Conservation (phyloP, 2,797 vertebrate genomes). For the Saxicola maurus region DNA sequence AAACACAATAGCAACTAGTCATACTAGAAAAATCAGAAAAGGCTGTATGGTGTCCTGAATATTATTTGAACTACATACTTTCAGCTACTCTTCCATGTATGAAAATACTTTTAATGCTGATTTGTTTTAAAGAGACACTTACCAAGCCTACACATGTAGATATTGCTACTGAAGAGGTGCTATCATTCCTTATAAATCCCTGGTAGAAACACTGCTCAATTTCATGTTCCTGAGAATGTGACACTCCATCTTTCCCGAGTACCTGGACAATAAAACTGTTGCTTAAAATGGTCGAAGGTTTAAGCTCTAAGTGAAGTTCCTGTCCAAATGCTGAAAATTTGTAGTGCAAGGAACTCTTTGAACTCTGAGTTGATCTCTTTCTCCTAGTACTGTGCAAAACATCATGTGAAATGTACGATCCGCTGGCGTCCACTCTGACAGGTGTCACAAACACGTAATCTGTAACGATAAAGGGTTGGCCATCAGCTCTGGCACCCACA, state of each 20-base stretch:
- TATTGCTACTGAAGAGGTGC: slow-evolving; percentile 86
- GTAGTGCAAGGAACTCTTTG: slow-evolving; percentile 82
- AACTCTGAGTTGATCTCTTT: slow-evolving; percentile 78
- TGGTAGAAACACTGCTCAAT: slow-evolving; percentile 89
- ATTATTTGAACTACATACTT: background rate
- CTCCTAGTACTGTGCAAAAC: slow-evolving; percentile 79
- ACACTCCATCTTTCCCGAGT: slow-evolving; percentile 78
- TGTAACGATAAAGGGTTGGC: slow-evolving; percentile 65
- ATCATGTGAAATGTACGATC: slow-evolving; percentile 84
- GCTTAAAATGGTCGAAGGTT: slow-evolving; percentile 82
- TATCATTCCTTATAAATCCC: slow-evolving; percentile 90
- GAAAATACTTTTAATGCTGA: background rate
- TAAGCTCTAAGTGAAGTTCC: slow-evolving; percentile 90
- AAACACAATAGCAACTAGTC: slow-evolving; percentile 11
- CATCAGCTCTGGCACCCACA: slow-evolving; percentile 27
- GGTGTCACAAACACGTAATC: slow-evolving; percentile 92
- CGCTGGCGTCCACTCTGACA: slow-evolving; percentile 86
- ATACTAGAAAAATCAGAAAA: slow-evolving; percentile 5
- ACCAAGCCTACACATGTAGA: slow-evolving; percentile 94
- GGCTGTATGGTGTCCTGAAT: background rate
- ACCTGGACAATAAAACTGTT: slow-evolving; percentile 87
- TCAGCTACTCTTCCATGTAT: background rate
- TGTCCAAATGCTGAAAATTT: slow-evolving; percentile 88
- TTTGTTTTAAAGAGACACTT: slow-evolving; percentile 66
- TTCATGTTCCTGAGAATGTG: slow-evolving; percentile 64